These are phyloP conservation scores for Euphydryas editha DNA, from an alignment of 2,888 invertebrate genomes.

Conservation along the genomic window DNA sequence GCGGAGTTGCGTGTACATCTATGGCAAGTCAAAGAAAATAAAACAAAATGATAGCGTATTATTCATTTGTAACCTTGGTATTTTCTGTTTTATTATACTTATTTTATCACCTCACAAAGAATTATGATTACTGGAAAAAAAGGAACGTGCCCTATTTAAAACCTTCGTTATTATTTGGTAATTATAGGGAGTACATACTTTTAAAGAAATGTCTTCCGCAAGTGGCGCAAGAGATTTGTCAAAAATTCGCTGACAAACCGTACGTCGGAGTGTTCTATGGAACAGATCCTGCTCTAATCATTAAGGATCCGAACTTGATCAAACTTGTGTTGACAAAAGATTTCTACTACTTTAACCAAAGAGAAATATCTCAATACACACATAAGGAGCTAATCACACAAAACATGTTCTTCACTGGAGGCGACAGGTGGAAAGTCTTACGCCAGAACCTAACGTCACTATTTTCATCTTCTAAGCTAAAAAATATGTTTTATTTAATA, in stretches of 20 bases:
- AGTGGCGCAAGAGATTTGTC: conserved; percentile 53
- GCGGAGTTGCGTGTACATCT: no score
- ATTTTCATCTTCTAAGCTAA: conserved; percentile 66
- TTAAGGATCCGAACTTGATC: conserved; percentile 60
- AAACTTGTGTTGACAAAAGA: conserved; percentile 62
- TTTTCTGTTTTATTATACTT: neutral
- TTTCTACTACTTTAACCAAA: conserved; percentile 65
- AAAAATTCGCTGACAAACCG: conserved; percentile 54
- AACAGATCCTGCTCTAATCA: conserved; percentile 61
- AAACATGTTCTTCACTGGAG: conserved; percentile 59
- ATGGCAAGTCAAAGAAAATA: neutral
- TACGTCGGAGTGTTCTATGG: conserved; percentile 62
- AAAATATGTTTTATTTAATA: conserved; percentile 65
- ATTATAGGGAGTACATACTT: conserved; percentile 47
- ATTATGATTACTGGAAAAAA: conserved; percentile 16
- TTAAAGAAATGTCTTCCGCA: conserved; percentile 48
- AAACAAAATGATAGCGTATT: neutral
- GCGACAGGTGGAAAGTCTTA: conserved; percentile 65
- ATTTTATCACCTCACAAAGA: conserved; percentile 3
- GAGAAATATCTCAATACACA: conserved; percentile 56
- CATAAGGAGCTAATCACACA: conserved; percentile 54
- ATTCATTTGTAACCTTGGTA: neutral
- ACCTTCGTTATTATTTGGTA: conserved; percentile 53
- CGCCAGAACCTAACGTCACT: conserved; percentile 61
- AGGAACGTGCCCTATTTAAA: conserved; percentile 12